A percentile compares a stretch with the other conserved stretches of the same genome.
phyloP scores from a whole-genome alignment of 2,113 vertebrate species.

The Pagrus major region DNA sequence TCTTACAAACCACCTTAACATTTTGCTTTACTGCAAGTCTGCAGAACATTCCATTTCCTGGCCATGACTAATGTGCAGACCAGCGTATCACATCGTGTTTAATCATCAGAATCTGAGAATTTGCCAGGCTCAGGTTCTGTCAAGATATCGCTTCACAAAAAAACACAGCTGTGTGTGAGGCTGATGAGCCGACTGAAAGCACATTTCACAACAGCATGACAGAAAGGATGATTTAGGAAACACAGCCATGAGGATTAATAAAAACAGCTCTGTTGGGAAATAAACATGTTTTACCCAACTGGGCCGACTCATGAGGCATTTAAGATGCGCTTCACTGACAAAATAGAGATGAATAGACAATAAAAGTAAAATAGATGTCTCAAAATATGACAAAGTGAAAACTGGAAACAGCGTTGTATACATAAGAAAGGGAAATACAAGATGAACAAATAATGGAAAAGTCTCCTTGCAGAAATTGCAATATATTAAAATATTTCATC shows the following conservation, averaged over 20 bases:
- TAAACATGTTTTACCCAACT: conserved; percentile 42
- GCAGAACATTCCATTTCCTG: not conserved
- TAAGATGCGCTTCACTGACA: conserved; percentile 31
- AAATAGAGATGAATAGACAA: conserved; percentile 34
- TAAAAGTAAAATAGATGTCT: conserved; percentile 41
- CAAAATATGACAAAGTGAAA: not conserved
- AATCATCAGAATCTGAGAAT: conserved; percentile 19
- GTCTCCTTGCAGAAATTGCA: not conserved
- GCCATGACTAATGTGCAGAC: not conserved
- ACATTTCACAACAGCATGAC: conserved; percentile 44
- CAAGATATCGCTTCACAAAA: conserved; percentile 6
- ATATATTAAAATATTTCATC: not conserved
- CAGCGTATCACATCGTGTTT: not conserved
- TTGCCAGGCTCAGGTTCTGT: conserved; percentile 10
- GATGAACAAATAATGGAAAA: conserved; percentile 2
- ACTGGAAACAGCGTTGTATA: not conserved
- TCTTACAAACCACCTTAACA: too few relatives aligned
- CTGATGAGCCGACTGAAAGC: conserved; percentile 19
- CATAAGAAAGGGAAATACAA: not conserved
- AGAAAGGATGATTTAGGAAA: conserved; percentile 40
- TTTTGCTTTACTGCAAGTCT: not conserved
- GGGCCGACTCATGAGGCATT: conserved; percentile 15
- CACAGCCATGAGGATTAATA: conserved; percentile 54
- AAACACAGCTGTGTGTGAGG: conserved; percentile 23
- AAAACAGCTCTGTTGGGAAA: conserved; percentile 59